Conservation (phyloP, 2,888 invertebrate species). For the Maniola hyperantus region DNA sequence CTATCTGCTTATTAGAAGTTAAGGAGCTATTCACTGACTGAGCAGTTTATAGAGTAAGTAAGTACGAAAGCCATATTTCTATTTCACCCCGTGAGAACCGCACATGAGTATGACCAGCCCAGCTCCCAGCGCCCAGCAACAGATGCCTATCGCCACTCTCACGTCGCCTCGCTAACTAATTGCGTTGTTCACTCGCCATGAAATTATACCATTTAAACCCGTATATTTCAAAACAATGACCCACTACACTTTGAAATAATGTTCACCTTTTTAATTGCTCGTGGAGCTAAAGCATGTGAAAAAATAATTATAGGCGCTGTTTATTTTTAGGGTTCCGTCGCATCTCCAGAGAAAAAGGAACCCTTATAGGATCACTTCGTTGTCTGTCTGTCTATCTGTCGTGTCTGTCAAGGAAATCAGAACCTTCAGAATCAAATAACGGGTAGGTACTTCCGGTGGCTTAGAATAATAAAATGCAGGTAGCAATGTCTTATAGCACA, state of each 20-base stretch:
- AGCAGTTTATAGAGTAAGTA: too few relatives aligned
- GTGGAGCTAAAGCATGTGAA: conserved; percentile 22
- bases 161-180: conserved; percentile 67
- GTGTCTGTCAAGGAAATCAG: too few relatives aligned
- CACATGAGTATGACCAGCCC: conserved; percentile 40
- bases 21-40: too few relatives aligned
- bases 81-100: conserved; percentile 43
- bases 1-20: too few relatives aligned
- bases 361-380: too few relatives aligned
- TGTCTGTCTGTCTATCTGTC: too few relatives aligned
- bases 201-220: conserved; percentile 71
- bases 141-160: conserved; percentile 59
- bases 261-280: conserved; percentile 25
- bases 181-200: conserved; percentile 66
- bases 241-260: conserved; percentile 29
- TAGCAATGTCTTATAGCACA: too few relatives aligned
- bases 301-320: conserved; percentile 32
- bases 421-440: too few relatives aligned
- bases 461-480: too few relatives aligned
- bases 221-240: conserved; percentile 62
- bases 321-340: not conserved
- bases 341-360: too few relatives aligned
- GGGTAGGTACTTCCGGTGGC: too few relatives aligned
- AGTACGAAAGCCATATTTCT: not conserved
- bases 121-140: conserved; percentile 36